phyloP scores from a whole-genome alignment of 2,113 vertebrate species.

The Lethenteron reissneri region DNA sequence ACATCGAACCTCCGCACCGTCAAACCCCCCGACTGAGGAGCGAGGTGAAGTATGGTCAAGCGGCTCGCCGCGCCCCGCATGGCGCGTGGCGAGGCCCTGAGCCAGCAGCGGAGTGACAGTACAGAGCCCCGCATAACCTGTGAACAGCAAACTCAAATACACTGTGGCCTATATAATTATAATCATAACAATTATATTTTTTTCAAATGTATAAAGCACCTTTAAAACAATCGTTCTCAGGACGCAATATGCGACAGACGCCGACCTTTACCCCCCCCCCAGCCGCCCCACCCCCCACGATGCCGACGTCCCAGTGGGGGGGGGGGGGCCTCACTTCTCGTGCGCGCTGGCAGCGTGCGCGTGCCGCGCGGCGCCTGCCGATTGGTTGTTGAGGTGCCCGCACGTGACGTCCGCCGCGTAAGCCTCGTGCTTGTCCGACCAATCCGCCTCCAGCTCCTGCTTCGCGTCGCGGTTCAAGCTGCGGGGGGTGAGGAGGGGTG shows the following conservation, averaged over 20 bases:
- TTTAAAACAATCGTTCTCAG: not conserved
- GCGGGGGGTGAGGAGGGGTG: not conserved
- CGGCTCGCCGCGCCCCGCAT: too few species aligned
- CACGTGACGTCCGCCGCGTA: constrained; percentile 39
- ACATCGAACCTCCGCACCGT: too few species aligned
- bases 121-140: too few species aligned
- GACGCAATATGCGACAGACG: too few species aligned
- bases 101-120: too few species aligned
- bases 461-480: constrained; percentile 48
- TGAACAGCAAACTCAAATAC: too few species aligned
- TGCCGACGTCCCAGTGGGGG: constrained; percentile 1
- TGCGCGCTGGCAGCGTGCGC: constrained; percentile 30
- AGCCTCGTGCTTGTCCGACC: constrained; percentile 56
- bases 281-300: not conserved
- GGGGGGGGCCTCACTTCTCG: constrained; percentile 35
- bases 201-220: not conserved
- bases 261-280: too few species aligned
- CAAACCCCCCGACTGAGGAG: too few species aligned
- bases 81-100: too few species aligned
- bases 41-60: too few species aligned
- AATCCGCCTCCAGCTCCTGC: constrained; percentile 43
- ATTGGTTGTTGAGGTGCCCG: constrained; percentile 27
- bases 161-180: too few species aligned
- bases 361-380: constrained; percentile 34
- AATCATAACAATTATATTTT: not conserved